Percentiles rank a stretch among this genome's conserved stretches.
Conservation (phyloP, 2,888 invertebrate genomes). For the Megalurothrips usitatus region DNA sequence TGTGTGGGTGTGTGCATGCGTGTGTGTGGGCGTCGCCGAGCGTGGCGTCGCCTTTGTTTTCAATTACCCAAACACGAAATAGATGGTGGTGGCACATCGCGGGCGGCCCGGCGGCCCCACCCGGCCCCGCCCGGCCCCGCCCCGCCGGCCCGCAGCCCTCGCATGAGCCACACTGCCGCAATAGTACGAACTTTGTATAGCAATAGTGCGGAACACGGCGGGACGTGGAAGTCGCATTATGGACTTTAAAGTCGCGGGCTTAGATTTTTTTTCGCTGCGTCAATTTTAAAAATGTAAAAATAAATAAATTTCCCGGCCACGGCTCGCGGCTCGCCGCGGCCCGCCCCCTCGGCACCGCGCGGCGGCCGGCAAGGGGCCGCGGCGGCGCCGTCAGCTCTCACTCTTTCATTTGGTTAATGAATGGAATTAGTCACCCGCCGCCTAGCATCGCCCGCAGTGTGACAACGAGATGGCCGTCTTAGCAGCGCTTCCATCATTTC, state of each 20-base stretch:
- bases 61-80: background rate
- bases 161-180: background rate
- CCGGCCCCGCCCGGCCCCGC: background rate
- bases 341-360: background rate
- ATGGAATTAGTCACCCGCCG: slow-evolving; percentile 19
- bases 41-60: slow-evolving; percentile 9
- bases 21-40: background rate
- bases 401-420: slow-evolving; percentile 26
- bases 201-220: too few species aligned
- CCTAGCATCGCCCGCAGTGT: slow-evolving; percentile 7
- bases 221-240: too few species aligned
- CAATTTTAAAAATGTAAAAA: too few species aligned
- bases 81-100: background rate
- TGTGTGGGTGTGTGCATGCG: background rate
- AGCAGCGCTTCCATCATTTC: background rate
- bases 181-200: too few species aligned
- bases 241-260: too few species aligned
- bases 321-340: too few species aligned
- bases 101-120: background rate
- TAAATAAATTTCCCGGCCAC: too few species aligned
- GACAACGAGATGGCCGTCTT: background rate
- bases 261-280: too few species aligned
- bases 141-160: background rate
- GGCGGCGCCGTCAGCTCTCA: slow-evolving; percentile 2
- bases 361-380: background rate